Base-by-base conservation (phyloP, 1,140 invertebrate species). In the Penaeus indicus region DNA sequence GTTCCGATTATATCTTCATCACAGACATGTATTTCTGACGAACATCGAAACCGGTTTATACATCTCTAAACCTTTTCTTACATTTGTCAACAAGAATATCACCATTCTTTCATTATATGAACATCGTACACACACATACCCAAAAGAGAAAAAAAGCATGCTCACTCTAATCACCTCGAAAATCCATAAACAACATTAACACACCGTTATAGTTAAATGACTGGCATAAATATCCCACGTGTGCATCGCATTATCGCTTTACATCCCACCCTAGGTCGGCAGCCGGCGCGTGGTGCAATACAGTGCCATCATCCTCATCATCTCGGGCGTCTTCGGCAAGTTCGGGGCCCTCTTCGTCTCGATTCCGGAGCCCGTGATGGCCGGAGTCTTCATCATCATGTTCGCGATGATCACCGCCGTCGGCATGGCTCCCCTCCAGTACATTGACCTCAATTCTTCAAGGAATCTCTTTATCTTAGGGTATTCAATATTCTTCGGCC, bases 291-390 rank as follows among this genome's bases (percentile, higher is more conserved):
- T 98, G 10, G 96, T 97, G 64, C 96, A 97, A 90, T 96, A 95
- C 93, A 96, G 96, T 1, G 96, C 96, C 3, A 90, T 94, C 0
- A 92, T 97, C 19, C 97, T 97, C 96, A 93, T 97, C 1, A 84
- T 96, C 1, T 95, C 97, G 92, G 96, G 96, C 0, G 92, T 97
- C 8, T 95, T 97, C 81, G 95, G 96, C 69, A 96, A 97, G 93
- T 95, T 98, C 91, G 96, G 96, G 18, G 96, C 96, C 0, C 93
- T 97, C 5, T 97, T 98, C 92, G 96, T 97, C 72, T 96, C 97
- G 80, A 97, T 98, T 84, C 97, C 97, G 7, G 96, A 96, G 92
- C 96, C 97, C 0, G 95, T 98, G 25, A 94, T 98, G 3, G 97
- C 97, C 0, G 97, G 97, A 8, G 95, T 97, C 83, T 97, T 97